Base-by-base conservation (phyloP, 1,140 invertebrate species). In the Dinoponera quadriceps region DNA sequence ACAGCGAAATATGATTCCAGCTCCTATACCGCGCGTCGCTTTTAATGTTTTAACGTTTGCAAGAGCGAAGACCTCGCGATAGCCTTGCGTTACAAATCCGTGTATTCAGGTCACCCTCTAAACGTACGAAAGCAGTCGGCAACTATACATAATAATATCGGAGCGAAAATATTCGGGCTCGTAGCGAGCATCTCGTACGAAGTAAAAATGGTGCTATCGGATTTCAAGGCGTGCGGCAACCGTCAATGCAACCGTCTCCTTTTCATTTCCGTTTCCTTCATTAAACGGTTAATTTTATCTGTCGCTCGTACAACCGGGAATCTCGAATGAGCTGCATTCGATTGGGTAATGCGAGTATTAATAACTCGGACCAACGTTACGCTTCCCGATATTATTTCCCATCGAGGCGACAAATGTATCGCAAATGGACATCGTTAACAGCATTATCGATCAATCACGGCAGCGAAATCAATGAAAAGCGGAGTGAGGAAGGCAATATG, bases 351-450 rank as follows among this genome's bases (percentile, higher is more conserved):
- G 80, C 63, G 86, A 84, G 88, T 94, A 94, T 93, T 94, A 94
- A 94, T 94, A 94, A 94, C 92, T 90, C 91, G 89, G 92, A 91
- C 84, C 93, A 93, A 87, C 89, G 87, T 91, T 93, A 88, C 86
- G 66, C 55, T 86, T 88, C 92, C 90, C 85, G 78, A 87, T 80
- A 91, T 92, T 92, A 93, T 92, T 92, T 92, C 91, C 27, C 33
- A 4, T 2, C 4, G 38, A 3, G 20, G n/a, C 27, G 14, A 54
- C 55, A 2, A 2, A 27, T 11, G 1, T 59, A 33, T 29, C 60
- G 49, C 2, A 16, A 25, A 60, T 25, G 2, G 49, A 22, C 25
- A n/a, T n/a, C n/a, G n/a, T n/a, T n/a, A n/a, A n/a, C n/a, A n/a
- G n/a, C n/a, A n/a, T n/a, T n/a, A n/a, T n/a, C n/a, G n/a, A n/a